phyloP scores from a whole-genome alignment of 1,140 invertebrate genomes.

The Diuraphis noxia region DNA sequence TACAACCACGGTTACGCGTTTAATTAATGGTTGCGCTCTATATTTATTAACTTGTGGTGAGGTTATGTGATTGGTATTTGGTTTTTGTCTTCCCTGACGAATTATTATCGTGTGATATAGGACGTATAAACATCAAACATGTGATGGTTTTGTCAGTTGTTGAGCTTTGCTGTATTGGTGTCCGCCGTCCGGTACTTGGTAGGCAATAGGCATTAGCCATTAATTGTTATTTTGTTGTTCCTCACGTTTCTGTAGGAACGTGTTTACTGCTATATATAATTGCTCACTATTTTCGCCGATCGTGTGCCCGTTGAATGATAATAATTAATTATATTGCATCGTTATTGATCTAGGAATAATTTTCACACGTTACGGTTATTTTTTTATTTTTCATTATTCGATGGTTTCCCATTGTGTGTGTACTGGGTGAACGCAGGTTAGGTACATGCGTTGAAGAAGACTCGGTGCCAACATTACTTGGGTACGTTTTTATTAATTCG shows the following conservation, averaged over 20 bases:
- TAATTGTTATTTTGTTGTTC: background rate
- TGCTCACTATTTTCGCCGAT: background rate
- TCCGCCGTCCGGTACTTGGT: background rate
- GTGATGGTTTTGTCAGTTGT: constrained; percentile 39
- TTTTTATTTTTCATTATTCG: background rate
- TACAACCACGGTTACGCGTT: background rate
- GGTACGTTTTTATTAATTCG: background rate
- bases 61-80: background rate
- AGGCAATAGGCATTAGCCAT: background rate
- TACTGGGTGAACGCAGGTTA: background rate
- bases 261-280: background rate
- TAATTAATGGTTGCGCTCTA: background rate
- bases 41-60: background rate
- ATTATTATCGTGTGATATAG: background rate
- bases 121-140: constrained; percentile 43
- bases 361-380: background rate
- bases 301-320: background rate
- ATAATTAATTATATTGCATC: background rate
- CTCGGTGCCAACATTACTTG: background rate
- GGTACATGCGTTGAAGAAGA: background rate
- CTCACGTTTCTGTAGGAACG: background rate
- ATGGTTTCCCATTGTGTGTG: background rate
- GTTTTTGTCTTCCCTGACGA: background rate
- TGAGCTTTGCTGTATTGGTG: background rate
- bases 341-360: background rate